Evolutionary conservation across 1,140 invertebrate species (phyloP), one percentile per base, ranked within the genome.

Genomic region (Hylaeus volcanicus): DNA sequence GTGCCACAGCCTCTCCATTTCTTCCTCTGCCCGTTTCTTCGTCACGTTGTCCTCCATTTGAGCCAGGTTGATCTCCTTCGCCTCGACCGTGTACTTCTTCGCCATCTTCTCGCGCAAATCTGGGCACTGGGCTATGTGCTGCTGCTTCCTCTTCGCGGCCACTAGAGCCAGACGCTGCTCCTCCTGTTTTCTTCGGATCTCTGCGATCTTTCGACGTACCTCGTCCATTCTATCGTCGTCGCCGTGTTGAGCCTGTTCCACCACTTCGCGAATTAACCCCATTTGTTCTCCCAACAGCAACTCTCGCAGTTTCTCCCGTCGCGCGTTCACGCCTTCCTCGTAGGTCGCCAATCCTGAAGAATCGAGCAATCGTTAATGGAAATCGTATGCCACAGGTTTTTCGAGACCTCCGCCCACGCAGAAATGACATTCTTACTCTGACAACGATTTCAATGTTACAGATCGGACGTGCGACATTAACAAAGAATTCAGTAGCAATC

Each of bases 41-140:
- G 79, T 75, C 11, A 72, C 79, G 72, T 92, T 92, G 9, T 91
- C 86, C 45, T 86, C 79, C 58, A 92, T 91, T 72, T 93, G 92
- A 6, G 73, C 81, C 8, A 88, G 70, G 66, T 93, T 93, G n/a
- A 84, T 86, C 12, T 74, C 75, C 71, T 93, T 93, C 9, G 82
- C 87, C 12, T 91, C 87, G 8, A 79, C 48, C 3, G 86, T 64
- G 1, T 76, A 82, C 64, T 83, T 89, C 71, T 84, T 88, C 0
- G 81, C 74, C 2, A 89, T 72, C 41, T 51, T 81, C 3, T 82
- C 71, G n/a, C 89, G 81, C 0, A 86, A 53, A 48, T 89, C 86
- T 1, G 86, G 86, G 80, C 79, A 88, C 12, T 70, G 79, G 1
- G 71, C 56, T 0, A 92, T 53, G 64, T 88, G 88, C 58, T 91